These are phyloP conservation scores for Dinothrombium tinctorium DNA, from an alignment of 1,140 invertebrate species.

Conservation along the genomic window DNA sequence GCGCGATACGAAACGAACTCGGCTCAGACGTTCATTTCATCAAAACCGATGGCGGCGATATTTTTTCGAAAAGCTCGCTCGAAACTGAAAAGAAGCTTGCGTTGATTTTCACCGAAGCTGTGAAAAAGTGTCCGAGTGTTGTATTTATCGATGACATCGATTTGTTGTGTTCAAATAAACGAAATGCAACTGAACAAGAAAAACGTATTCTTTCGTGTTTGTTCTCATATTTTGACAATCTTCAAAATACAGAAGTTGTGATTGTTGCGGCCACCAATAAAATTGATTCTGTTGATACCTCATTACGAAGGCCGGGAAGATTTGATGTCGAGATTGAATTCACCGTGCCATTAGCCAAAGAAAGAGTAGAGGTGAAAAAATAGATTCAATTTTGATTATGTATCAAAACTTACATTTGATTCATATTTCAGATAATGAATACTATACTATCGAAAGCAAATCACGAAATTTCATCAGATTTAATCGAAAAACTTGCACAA, in stretches of 20 bases:
- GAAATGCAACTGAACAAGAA: constrained; percentile 38
- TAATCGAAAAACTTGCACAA: constrained; percentile 36
- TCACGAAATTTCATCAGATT: constrained; percentile 28
- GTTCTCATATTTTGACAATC: constrained; percentile 25
- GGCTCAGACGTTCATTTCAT: constrained; percentile 1
- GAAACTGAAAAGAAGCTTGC: background rate
- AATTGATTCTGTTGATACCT: constrained; percentile 39
- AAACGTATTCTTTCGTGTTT: constrained; percentile 41
- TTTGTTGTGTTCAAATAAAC: constrained; percentile 38
- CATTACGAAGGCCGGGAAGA: constrained; percentile 43
- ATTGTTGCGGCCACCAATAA: constrained; percentile 46
- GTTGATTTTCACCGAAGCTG: background rate
- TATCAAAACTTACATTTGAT: background rate
- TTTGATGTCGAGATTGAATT: constrained; percentile 68
- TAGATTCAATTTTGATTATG: constrained; percentile 8
- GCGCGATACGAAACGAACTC: constrained; percentile 34
- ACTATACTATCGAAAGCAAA: constrained; percentile 31
- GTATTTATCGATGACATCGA: constrained; percentile 56
- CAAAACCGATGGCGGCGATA: constrained; percentile 1
- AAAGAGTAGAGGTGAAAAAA: constrained; percentile 35
- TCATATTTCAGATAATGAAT: constrained; percentile 12
- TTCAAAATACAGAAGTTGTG: constrained; percentile 25
- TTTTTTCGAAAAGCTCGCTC: constrained; percentile 7
- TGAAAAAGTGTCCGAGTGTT: constrained; percentile 30
- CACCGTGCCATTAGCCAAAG: constrained; percentile 39